These are phyloP conservation scores for Drosophila hawaiiensis DNA, from an alignment of 2,888 invertebrate genomes.

Conservation along the genomic window DNA sequence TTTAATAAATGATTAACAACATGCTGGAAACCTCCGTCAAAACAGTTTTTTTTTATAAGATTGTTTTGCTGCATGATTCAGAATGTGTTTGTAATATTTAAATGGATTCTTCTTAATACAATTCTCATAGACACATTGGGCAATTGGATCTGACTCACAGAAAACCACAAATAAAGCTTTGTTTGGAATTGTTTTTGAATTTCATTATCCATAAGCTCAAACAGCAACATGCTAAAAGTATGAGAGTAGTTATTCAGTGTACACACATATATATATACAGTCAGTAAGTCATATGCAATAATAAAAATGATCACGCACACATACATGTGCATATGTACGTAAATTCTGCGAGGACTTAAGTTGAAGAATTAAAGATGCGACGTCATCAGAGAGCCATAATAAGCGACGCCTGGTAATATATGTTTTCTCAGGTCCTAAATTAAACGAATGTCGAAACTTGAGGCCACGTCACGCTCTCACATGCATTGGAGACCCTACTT, in stretches of 20 bases:
- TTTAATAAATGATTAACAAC: conserved; percentile 2
- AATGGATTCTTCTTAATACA: neutral
- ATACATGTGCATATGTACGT: neutral
- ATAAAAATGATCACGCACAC: conserved; percentile 2
- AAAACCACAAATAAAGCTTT: neutral
- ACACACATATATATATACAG: too few relatives aligned
- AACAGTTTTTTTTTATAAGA: conserved; percentile 11
- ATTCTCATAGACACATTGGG: neutral
- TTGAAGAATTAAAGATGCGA: conserved; percentile 9
- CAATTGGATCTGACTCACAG: neutral
- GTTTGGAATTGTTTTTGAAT: neutral
- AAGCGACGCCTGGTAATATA: conserved; percentile 67
- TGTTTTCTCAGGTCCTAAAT: conserved; percentile 76
- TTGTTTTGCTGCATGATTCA: conserved; percentile 8
- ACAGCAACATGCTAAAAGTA: neutral
- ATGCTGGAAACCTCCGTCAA: neutral
- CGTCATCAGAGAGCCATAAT: conserved; percentile 40
- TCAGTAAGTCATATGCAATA: neutral
- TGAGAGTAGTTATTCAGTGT: neutral
- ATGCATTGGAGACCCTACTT: neutral
- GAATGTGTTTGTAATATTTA: neutral
- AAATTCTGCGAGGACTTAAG: neutral
- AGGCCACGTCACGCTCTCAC: conserved; percentile 36
- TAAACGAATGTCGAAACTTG: conserved; percentile 73
- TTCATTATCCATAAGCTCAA: neutral